Conservation (phyloP, 2,888 invertebrate species). For the Hedya salicella region DNA sequence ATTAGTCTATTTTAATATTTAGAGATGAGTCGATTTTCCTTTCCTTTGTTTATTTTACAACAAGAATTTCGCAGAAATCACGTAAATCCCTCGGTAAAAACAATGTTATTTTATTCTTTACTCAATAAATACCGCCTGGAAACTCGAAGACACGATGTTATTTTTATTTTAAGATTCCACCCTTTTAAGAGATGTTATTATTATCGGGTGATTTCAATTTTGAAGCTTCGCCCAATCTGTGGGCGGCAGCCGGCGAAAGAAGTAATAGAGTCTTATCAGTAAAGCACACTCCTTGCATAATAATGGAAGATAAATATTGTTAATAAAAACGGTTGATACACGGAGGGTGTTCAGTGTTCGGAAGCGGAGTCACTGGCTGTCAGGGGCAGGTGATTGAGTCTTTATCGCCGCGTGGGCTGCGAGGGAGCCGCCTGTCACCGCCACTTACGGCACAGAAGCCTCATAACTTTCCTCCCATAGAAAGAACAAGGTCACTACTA, state of each 20-base stretch:
- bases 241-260: constrained; percentile 42
- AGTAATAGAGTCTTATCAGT: constrained; percentile 56
- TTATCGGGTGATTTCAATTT: constrained; percentile 39
- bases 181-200: constrained; percentile 38
- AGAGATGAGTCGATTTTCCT: background rate
- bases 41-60: background rate
- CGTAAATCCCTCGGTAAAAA: constrained; percentile 3
- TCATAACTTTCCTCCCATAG: constrained; percentile 20
- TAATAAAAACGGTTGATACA: constrained; percentile 58
- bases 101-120: background rate
- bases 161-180: constrained; percentile 23
- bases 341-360: constrained; percentile 51
- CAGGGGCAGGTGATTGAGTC: constrained; percentile 74
- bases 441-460: constrained; percentile 53
- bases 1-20: too few relatives aligned
- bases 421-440: constrained; percentile 68
- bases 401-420: constrained; percentile 65
- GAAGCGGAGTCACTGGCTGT: constrained; percentile 60
- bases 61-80: background rate
- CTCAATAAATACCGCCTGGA: constrained; percentile 19
- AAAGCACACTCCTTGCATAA: constrained; percentile 59
- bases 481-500: constrained; percentile 13
- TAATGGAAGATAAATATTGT: constrained; percentile 66
- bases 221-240: constrained; percentile 40
- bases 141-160: constrained; percentile 18